Conservation (phyloP, 1,140 invertebrate genomes). For the Caerostris extrusa region DNA sequence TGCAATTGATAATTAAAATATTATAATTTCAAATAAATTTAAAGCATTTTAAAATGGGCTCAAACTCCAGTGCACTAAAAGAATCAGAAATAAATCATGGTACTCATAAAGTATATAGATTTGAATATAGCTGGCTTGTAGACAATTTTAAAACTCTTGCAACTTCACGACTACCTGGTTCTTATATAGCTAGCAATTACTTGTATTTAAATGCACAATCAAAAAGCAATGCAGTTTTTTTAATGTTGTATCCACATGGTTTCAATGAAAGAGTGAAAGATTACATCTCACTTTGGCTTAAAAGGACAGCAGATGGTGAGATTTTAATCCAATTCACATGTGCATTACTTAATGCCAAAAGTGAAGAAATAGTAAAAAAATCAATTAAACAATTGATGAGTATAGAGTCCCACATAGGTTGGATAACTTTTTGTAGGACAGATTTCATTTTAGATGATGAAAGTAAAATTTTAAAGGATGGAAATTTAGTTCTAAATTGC, state of each 20-base stretch:
- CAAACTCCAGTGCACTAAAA: too few species aligned
- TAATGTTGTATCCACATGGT: neutral
- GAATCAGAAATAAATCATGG: too few species aligned
- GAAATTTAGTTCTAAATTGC: neutral
- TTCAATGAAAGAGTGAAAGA: slow-evolving; percentile 5
- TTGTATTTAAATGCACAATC: neutral
- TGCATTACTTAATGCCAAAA: neutral
- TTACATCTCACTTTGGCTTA: neutral
- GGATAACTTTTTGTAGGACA: neutral
- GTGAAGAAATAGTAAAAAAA: neutral
- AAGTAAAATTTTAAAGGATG: neutral
- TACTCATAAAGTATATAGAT: neutral
- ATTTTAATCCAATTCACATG: neutral
- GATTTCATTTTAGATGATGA: neutral
- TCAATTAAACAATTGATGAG: neutral
- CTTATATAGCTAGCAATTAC: neutral
- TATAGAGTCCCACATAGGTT: neutral
- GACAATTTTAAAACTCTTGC: neutral
- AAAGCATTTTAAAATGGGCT: too few species aligned
- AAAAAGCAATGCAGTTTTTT: neutral
- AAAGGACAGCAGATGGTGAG: neutral
- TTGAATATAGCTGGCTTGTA: neutral
- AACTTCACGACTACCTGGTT: neutral
- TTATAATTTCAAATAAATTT: too few species aligned
- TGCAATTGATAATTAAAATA: too few species aligned